Conservation (phyloP, 1,140 invertebrate species). For the Drosophila persimilis region DNA sequence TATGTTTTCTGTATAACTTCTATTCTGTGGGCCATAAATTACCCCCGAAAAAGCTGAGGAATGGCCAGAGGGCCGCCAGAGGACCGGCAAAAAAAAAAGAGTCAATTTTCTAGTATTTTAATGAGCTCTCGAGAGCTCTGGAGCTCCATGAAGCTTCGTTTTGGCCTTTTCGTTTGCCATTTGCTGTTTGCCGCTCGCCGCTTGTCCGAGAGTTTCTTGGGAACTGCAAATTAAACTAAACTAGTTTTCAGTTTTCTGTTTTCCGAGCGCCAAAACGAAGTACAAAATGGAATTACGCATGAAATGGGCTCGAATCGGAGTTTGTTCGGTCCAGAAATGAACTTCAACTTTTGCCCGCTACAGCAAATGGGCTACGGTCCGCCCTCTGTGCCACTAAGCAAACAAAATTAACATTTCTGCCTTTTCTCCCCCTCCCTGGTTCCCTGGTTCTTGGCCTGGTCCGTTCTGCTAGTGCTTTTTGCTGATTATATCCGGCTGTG, state of each 20-base stretch:
- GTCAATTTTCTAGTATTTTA: conserved; percentile 57
- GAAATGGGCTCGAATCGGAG: conserved; percentile 24
- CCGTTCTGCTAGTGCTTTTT: conserved; percentile 9
- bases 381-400: conserved; percentile 16
- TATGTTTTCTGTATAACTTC: conserved; percentile 51
- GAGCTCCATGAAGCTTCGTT: conserved; percentile 2
- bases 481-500: conserved; percentile 39
- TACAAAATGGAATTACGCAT: conserved; percentile 32
- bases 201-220: conserved; percentile 33
- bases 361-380: conserved; percentile 14
- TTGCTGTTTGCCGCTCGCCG: conserved; percentile 19
- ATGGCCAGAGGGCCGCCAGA: not conserved
- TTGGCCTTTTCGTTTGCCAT: conserved; percentile 15
- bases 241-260: conserved; percentile 63
- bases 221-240: conserved; percentile 64
- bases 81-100: conserved; percentile 6
- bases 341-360: not conserved
- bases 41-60: conserved; percentile 6
- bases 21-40: conserved; percentile 53
- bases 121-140: conserved; percentile 39
- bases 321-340: conserved; percentile 15
- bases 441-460: not conserved
- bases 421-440: not conserved
- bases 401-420: conserved; percentile 36
- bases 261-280: conserved; percentile 31